Conservation (phyloP, 2,888 invertebrate species). For the Lochmaea capreae region DNA sequence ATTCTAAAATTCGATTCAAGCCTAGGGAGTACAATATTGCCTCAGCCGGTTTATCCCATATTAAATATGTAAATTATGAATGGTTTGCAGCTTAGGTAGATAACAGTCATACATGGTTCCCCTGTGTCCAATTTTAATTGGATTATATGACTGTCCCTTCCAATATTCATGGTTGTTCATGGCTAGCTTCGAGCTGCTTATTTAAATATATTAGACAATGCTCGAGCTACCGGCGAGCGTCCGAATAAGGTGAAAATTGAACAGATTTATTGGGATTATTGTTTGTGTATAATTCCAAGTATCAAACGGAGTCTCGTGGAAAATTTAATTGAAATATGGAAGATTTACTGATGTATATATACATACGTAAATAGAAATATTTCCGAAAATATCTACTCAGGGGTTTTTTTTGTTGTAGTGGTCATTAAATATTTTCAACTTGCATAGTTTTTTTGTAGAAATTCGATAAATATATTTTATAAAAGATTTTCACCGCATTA, state of each 20-base stretch:
- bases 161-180: conserved; percentile 39
- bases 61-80: conserved; percentile 63
- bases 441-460: too few species aligned
- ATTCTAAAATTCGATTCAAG: conserved; percentile 43
- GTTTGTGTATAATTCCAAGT: background rate
- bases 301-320: background rate
- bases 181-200: conserved; percentile 31
- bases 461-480: too few species aligned
- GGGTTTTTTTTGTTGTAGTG: too few species aligned
- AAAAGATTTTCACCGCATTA: too few species aligned
- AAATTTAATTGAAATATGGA: background rate
- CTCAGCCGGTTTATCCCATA: conserved; percentile 50
- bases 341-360: too few species aligned
- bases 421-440: too few species aligned
- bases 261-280: conserved; percentile 23
- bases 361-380: too few species aligned
- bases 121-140: conserved; percentile 63
- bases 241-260: conserved; percentile 22
- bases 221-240: background rate
- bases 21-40: conserved; percentile 41
- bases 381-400: too few species aligned
- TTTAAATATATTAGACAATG: conserved; percentile 38
- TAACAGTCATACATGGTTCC: conserved; percentile 62
- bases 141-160: conserved; percentile 61
- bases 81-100: conserved; percentile 61